phyloP scores from a whole-genome alignment of 2,113 vertebrate genomes.

The Rousettus leschenaultii region DNA sequence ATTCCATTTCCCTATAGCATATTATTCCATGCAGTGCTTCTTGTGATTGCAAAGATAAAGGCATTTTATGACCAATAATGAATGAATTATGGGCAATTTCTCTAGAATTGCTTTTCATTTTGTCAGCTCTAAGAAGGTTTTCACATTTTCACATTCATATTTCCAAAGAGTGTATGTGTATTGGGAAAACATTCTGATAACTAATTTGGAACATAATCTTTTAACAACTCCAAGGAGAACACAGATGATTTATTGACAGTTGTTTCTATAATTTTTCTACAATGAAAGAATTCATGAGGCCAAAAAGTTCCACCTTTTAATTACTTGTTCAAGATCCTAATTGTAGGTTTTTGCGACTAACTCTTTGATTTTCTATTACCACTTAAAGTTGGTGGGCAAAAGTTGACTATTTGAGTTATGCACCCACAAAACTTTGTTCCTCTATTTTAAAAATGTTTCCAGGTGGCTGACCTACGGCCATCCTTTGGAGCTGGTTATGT shows the following conservation, averaged over 20 bases:
- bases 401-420: background rate
- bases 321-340: background rate
- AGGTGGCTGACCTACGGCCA: background rate
- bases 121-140: slow-evolving; percentile 24
- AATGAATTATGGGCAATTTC: background rate
- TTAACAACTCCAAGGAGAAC: background rate
- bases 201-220: background rate
- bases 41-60: slow-evolving; percentile 4
- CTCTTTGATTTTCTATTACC: background rate
- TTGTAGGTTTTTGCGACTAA: background rate
- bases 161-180: background rate
- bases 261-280: slow-evolving; percentile 25
- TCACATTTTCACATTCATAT: background rate
- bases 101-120: slow-evolving; percentile 15
- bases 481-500: background rate
- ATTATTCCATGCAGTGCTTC: background rate
- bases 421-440: background rate
- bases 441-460: background rate
- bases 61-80: background rate
- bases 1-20: background rate
- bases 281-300: background rate
- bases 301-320: background rate
- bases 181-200: background rate
- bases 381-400: background rate
- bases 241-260: background rate